phyloP scores from a whole-genome alignment of 2,113 vertebrate genomes.

The Cyanocitta stelleri region DNA sequence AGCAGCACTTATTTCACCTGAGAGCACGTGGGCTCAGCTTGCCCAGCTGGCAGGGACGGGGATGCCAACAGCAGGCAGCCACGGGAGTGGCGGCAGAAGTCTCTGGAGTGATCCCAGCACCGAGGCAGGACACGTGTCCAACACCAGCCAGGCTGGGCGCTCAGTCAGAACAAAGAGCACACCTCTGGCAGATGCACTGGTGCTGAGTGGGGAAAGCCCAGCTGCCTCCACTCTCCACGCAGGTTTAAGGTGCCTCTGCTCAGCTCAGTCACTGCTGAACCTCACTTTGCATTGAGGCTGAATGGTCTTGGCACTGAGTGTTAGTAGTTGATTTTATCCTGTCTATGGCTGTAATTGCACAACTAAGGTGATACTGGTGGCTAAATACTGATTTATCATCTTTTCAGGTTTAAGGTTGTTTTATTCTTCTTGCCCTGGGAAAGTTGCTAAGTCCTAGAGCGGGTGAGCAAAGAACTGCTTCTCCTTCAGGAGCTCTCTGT shows the following conservation, averaged over 20 bases:
- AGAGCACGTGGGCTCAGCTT: neutral
- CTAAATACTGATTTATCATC: neutral
- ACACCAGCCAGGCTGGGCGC: neutral
- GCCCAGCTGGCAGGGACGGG: neutral
- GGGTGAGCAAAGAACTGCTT: neutral
- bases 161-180: neutral
- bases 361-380: neutral
- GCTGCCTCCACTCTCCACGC: neutral
- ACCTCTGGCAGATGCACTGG: neutral
- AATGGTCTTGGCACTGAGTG: neutral
- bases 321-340: neutral
- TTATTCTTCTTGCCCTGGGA: neutral
- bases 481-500: neutral
- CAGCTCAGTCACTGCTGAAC: neutral
- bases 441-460: neutral
- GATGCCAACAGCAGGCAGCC: neutral
- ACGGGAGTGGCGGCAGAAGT: accelerated
- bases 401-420: neutral
- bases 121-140: neutral
- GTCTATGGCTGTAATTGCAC: neutral
- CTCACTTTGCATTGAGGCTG: neutral
- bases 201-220: accelerated
- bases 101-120: neutral
- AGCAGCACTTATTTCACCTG: neutral
- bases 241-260: neutral